Conservation (phyloP, 2,888 invertebrate species). For the Drosophila eohydei region DNA sequence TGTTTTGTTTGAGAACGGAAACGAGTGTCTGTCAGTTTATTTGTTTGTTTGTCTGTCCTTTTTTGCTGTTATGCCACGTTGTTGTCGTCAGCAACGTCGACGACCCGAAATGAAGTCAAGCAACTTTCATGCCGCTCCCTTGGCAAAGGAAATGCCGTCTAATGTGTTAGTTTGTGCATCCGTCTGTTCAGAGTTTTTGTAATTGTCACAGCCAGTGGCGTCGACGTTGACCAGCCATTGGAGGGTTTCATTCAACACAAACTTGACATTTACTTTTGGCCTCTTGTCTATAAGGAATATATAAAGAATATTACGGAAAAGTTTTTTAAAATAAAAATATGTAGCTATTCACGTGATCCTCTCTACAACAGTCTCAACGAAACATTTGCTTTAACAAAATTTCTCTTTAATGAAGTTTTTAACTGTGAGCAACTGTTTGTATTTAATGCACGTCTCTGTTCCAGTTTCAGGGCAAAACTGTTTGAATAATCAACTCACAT, state of each 20-base stretch:
- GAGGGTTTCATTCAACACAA: background rate
- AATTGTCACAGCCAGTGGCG: conserved; percentile 60
- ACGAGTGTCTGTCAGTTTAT: conserved; percentile 80
- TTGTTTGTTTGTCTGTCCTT: conserved; percentile 68
- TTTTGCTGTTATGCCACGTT: conserved; percentile 29
- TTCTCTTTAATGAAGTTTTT: background rate
- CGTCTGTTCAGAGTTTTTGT: conserved; percentile 39
- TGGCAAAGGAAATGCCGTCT: conserved; percentile 74
- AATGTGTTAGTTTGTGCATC: conserved; percentile 74
- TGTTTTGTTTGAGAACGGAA: conserved; percentile 81
- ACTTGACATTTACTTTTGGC: background rate
- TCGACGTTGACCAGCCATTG: conserved; percentile 5
- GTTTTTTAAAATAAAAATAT: background rate
- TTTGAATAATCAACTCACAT: conserved; percentile 46
- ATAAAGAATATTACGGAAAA: background rate
- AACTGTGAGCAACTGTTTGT: background rate
- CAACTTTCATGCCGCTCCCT: conserved; percentile 65
- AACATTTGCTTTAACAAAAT: too few relatives aligned
- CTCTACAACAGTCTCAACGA: too few relatives aligned
- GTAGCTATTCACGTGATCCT: too few relatives aligned
- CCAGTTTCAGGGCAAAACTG: conserved; percentile 10
- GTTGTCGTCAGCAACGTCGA: conserved; percentile 49
- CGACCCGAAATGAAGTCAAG: conserved; percentile 78
- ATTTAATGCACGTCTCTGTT: conserved; percentile 29
- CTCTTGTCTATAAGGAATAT: too few relatives aligned